Evolutionary conservation across 1,140 invertebrate species (phyloP).

Genomic region (Drosophila guanche): DNA sequence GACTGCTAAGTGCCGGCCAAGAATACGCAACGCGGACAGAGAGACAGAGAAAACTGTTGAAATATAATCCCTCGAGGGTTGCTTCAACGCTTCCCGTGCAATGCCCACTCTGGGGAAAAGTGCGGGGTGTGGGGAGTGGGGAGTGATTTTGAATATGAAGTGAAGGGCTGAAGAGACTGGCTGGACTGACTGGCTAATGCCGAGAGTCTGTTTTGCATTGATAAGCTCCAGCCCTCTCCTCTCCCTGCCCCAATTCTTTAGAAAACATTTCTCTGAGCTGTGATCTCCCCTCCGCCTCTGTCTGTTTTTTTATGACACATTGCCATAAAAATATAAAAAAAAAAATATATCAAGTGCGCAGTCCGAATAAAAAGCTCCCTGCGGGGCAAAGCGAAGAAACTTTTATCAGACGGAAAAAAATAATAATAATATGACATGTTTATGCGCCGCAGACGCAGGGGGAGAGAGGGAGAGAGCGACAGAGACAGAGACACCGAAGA

Average conservation of each 20-base stretch:
- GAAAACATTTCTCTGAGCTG: conserved; percentile 36
- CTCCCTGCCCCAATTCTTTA: conserved; percentile 23
- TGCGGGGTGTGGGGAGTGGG: conserved; percentile 8
- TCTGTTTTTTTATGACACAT: conserved; percentile 68
- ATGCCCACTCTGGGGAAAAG: conserved; percentile 14
- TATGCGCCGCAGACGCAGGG: conserved; percentile 55
- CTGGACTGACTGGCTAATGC: conserved; percentile 24
- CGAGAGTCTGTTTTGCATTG: conserved; percentile 76
- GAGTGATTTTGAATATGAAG: conserved; percentile 59
- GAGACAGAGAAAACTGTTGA: conserved; percentile 62
- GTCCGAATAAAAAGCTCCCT: conserved; percentile 16
- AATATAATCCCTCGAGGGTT: conserved; percentile 82
- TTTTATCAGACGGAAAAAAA: conserved; percentile 73
- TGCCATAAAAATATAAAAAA: conserved; percentile 50
- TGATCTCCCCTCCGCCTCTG: conserved; percentile 11
- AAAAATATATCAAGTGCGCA: conserved; percentile 52
- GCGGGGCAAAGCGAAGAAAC: conserved; percentile 15
- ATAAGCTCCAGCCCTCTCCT: conserved; percentile 52
- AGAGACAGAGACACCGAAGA: conserved; percentile 43
- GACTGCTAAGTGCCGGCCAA: conserved; percentile 69
- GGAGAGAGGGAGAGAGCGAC: not conserved
- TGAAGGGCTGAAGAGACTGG: conserved; percentile 16
- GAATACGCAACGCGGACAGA: conserved; percentile 72
- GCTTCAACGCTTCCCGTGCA: conserved; percentile 72
- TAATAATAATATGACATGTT: conserved; percentile 78